Evolutionary conservation across 2,888 invertebrate species (phyloP).

Genomic region (Hirtodrosophila histrioides): DNA sequence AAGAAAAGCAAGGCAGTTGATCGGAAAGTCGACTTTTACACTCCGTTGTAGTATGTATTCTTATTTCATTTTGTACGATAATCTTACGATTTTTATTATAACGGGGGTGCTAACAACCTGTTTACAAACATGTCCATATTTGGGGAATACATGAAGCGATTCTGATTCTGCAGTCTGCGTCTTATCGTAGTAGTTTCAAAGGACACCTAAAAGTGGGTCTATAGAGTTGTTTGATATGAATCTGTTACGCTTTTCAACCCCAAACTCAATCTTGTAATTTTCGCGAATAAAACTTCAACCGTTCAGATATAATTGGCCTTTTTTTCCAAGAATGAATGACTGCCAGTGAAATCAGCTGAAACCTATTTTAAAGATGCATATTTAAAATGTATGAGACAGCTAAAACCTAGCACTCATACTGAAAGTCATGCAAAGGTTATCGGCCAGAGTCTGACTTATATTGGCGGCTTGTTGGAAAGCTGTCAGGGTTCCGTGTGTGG

Average conservation of each 20-base stretch:
- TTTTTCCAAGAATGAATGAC: slow-evolving; percentile 61
- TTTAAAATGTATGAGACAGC: slow-evolving; percentile 56
- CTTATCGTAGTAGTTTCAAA: background rate
- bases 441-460: slow-evolving; percentile 48
- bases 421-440: slow-evolving; percentile 70
- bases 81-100: no score
- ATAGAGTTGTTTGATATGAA: slow-evolving; percentile 3
- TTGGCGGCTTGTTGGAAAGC: slow-evolving; percentile 45
- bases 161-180: no score
- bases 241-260: slow-evolving; percentile 5
- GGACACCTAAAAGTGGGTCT: background rate
- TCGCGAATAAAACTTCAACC: slow-evolving; percentile 22
- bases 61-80: no score
- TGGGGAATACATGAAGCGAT: no score
- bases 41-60: no score
- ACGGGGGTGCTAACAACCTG: no score
- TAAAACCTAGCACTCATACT: slow-evolving; percentile 58
- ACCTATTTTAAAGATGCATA: slow-evolving; percentile 49
- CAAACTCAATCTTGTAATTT: slow-evolving; percentile 7
- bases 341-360: slow-evolving; percentile 37
- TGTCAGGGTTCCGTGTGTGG: slow-evolving; percentile 67
- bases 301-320: slow-evolving; percentile 47
- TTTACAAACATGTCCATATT: no score
- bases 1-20: no score
- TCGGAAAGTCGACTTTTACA: no score